Evolutionary conservation across 2,888 invertebrate genomes (phyloP), one percentile per base, ranked within the genome.

Genomic region (Rotaria magnacalcarata): DNA sequence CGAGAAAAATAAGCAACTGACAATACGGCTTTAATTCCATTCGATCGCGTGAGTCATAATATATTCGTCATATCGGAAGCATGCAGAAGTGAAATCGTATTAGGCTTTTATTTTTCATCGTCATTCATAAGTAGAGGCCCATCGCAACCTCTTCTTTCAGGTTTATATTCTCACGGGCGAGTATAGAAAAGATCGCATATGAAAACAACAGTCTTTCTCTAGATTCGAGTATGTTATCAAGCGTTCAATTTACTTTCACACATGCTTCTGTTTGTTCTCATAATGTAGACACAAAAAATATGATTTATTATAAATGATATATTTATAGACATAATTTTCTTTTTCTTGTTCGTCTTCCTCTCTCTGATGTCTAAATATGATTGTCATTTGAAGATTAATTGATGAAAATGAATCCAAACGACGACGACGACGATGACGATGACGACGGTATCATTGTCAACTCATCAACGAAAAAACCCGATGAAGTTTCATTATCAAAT

Each of bases 31-130:
- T 60, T 27, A 2, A 60, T 3, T 27, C 16, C 14, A 14, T 60
- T 60, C 60, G 60, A 60, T 60, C 27, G 60, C n/a, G 60, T 60
- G 60, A 60, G 60, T 60, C 60, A 60, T 60, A 60, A 60, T 60
- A 27, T 10, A 27, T 1, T 60, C 60, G 60, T 60, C 60, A 11
- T 27, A 14, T 60, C 11, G 60, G 11, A 60, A n/a, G 60, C n/a
- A 60, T 27, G 14, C 2, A 60, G 14, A 60, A 14, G 0, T 8
- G 11, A 3, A 60, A n/a, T 27, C 27, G 14, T 60, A 60, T 60
- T 27, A 27, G 27, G 27, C 16, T 27, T 60, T 60, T 27, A 27
- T 60, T 10, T 27, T n/a, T 14, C 10, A n/a, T 14, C 60, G 14
- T 60, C n/a, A 14, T 14, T 60, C 10, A 27, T 60, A 60, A 27